A percentile compares a stretch with the other conserved stretches of the same genome.
Conservation (phyloP, 2,797 vertebrate genomes). For the Anas capensis region DNA sequence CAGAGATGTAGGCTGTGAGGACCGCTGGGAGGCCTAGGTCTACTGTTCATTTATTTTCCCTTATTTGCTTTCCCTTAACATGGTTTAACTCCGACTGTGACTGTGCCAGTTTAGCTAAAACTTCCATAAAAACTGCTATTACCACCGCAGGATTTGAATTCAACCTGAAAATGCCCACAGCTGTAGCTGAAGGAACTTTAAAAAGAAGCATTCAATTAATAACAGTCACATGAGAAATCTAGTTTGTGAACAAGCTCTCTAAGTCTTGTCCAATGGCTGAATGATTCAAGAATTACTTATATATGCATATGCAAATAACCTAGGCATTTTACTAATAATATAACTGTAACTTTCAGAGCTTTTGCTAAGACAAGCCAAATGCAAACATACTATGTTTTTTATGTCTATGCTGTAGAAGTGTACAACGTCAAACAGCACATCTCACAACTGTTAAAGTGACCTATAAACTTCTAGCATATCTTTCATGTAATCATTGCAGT, state of each 20-base stretch:
- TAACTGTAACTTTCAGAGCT: neutral
- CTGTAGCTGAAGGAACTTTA: neutral
- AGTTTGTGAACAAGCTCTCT: neutral
- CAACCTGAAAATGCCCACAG: neutral
- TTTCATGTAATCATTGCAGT: neutral
- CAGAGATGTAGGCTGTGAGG: neutral
- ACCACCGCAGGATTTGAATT: neutral
- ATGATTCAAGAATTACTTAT: neutral
- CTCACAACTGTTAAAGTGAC: neutral
- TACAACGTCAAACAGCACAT: neutral
- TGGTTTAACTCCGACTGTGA: neutral
- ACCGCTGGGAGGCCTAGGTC: neutral
- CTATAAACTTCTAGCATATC: neutral
- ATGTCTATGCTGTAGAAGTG: neutral
- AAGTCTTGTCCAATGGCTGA: neutral
- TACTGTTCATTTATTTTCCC: neutral
- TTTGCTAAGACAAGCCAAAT: neutral
- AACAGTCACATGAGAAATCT: neutral
- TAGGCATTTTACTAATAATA: neutral
- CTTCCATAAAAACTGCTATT: neutral
- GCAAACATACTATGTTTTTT: neutral
- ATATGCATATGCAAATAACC: neutral
- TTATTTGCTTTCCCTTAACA: neutral
- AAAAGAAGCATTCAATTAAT: neutral
- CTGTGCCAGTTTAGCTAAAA: neutral